Conservation (phyloP, 2,888 invertebrate species). For the Girardia tigrina region DNA sequence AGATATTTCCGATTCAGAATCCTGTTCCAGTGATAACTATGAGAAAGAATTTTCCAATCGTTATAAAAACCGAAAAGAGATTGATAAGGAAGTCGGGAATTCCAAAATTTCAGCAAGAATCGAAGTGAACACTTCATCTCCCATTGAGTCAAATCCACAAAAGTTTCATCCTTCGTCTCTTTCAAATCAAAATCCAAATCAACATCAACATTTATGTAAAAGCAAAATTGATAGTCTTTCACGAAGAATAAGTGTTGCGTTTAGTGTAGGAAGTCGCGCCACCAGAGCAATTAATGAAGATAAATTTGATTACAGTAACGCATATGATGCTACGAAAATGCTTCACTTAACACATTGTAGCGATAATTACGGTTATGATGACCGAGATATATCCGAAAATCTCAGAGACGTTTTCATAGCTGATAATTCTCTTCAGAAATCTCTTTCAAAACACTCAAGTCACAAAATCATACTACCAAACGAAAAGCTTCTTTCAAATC, state of each 20-base stretch:
- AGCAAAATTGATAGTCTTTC: slow-evolving; percentile 19
- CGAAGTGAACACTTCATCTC: not conserved
- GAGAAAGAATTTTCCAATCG: not conserved
- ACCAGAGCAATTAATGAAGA: slow-evolving; percentile 34
- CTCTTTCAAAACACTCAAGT: not conserved
- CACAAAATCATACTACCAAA: not conserved
- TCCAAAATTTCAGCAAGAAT: not conserved
- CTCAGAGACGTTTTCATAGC: slow-evolving; percentile 14
- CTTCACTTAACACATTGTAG: slow-evolving; percentile 25
- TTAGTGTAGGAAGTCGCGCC: slow-evolving; percentile 24
- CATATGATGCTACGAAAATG: slow-evolving; percentile 35
- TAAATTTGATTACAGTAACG: slow-evolving; percentile 34
- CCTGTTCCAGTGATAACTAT: not conserved
- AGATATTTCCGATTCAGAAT: not conserved
- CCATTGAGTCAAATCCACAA: not conserved
- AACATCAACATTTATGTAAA: not conserved
- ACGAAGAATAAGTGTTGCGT: not conserved
- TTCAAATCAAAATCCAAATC: not conserved
- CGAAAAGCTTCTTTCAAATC: not conserved
- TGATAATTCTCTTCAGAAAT: not conserved
- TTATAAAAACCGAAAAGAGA: not conserved
- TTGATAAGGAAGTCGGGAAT: not conserved
- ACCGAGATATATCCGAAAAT: slow-evolving; percentile 12
- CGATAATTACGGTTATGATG: slow-evolving; percentile 10
- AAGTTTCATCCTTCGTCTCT: not conserved